phyloP scores from a whole-genome alignment of 2,888 invertebrate genomes.

The Pammene aurita region DNA sequence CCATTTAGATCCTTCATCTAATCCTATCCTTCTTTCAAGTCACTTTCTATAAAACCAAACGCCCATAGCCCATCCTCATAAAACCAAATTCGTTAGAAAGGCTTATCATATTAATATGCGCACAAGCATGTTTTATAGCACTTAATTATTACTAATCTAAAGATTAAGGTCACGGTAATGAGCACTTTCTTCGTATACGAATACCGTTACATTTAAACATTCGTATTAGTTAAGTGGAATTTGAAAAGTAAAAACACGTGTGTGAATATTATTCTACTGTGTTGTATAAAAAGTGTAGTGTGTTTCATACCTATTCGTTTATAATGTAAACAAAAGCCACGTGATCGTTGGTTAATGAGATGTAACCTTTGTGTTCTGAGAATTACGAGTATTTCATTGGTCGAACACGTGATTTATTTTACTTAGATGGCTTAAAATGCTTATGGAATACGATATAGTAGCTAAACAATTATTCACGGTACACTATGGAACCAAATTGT shows the following conservation, averaged over 20 bases:
- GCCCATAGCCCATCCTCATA: background rate
- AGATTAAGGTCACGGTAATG: constrained; percentile 32
- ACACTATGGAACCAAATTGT: too few relatives aligned
- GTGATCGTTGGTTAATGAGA: too few relatives aligned
- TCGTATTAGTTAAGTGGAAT: constrained; percentile 17
- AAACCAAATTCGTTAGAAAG: background rate
- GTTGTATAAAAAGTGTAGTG: too few relatives aligned
- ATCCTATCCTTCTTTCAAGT: background rate
- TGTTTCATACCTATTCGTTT: background rate
- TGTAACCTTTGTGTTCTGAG: too few relatives aligned
- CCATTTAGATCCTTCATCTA: background rate
- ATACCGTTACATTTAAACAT: background rate
- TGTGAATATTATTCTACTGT: background rate
- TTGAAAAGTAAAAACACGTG: constrained; percentile 12
- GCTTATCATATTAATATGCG: background rate
- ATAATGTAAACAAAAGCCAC: too few relatives aligned
- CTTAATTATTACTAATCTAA: constrained; percentile 34
- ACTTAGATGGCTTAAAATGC: too few relatives aligned
- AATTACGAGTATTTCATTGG: too few relatives aligned
- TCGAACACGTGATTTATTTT: too few relatives aligned
- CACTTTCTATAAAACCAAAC: background rate
- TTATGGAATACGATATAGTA: too few relatives aligned
- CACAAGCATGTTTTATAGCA: constrained; percentile 14
- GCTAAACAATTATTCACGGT: too few relatives aligned
- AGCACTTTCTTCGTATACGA: constrained; percentile 32